A percentile compares a stretch with the other conserved stretches of the same genome.
Conservation (phyloP, 92 coral and sea anemone genomes). For the Actinostola sp. region DNA sequence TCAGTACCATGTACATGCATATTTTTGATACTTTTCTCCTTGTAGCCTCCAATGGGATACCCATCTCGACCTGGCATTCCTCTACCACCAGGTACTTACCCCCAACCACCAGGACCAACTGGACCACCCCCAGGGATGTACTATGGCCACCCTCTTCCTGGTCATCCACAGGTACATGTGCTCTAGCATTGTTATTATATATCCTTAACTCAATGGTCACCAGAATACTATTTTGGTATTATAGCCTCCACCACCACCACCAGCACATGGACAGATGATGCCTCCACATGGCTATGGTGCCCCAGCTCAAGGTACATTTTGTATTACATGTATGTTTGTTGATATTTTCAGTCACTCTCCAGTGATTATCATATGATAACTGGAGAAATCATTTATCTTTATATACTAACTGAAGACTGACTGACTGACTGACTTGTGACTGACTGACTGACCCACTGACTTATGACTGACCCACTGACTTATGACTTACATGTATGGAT, state of each 20-base stretch:
- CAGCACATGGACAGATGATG: slow-evolving; percentile 6
- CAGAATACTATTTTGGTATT: background rate
- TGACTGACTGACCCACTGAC: too few species aligned
- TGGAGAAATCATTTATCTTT: too few species aligned
- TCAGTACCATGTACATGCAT: background rate
- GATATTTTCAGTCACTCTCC: too few species aligned
- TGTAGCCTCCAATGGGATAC: slow-evolving; percentile 33
- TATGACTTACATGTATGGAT: too few species aligned
- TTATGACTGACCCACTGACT: too few species aligned
- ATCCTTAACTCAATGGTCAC: background rate
- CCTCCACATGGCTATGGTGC: slow-evolving; percentile 12
- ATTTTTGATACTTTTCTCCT: background rate
- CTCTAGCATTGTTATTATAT: background rate
- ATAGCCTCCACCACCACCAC: slow-evolving; percentile 5
- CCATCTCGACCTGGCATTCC: slow-evolving; percentile 42
- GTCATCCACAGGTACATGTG: slow-evolving; percentile 36
- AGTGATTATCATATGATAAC: too few species aligned
- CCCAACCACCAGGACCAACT: slow-evolving; percentile 44
- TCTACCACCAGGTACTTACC: slow-evolving; percentile 59
- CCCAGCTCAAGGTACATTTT: slow-evolving; percentile 41
- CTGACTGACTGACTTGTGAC: too few species aligned
- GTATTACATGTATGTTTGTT: too few species aligned
- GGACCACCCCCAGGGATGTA: slow-evolving; percentile 23
- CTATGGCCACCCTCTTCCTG: slow-evolving; percentile 38
- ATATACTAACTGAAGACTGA: too few species aligned